A percentile compares a stretch with the other conserved stretches of the same genome.
Evolutionary conservation across 2,797 vertebrate species (phyloP).

Genomic region (Chanos chanos): DNA sequence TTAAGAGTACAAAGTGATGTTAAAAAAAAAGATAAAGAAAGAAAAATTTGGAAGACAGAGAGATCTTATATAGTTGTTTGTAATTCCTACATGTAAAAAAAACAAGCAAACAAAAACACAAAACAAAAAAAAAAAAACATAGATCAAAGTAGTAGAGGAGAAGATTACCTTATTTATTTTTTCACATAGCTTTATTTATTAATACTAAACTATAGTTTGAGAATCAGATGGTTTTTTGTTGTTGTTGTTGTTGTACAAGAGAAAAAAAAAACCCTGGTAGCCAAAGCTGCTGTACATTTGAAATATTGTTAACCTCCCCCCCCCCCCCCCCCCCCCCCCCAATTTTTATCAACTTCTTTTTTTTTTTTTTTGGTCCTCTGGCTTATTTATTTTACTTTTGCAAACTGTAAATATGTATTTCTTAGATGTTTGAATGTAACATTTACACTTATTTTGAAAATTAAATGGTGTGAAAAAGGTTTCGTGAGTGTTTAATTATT

Average conservation of each 20-base stretch:
- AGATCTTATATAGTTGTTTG: slow-evolving; percentile 42
- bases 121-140: slow-evolving; percentile 42
- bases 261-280: slow-evolving; percentile 64
- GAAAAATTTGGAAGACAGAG: neutral
- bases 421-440: slow-evolving; percentile 69
- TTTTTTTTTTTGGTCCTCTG: slow-evolving; percentile 67
- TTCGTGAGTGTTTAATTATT: neutral
- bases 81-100: slow-evolving; percentile 65
- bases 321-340: too few relatives aligned
- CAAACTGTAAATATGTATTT: slow-evolving; percentile 72
- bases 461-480: slow-evolving; percentile 67
- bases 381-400: slow-evolving; percentile 75
- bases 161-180: slow-evolving; percentile 83
- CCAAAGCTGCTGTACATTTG: slow-evolving; percentile 76
- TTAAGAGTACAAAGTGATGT: too few relatives aligned
- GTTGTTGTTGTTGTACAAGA: slow-evolving; percentile 49
- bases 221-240: slow-evolving; percentile 41
- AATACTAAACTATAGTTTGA: slow-evolving; percentile 73
- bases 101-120: too few relatives aligned
- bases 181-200: slow-evolving; percentile 85
- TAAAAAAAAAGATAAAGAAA: too few relatives aligned
- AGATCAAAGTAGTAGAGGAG: slow-evolving; percentile 70
- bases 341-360: slow-evolving; percentile 59
- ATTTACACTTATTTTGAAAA: slow-evolving; percentile 72
- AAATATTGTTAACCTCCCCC: too few relatives aligned